Evolutionary conservation across 2,797 vertebrate genomes (phyloP), one percentile per base, ranked within the genome.

Genomic region (Onychomys torridus): DNA sequence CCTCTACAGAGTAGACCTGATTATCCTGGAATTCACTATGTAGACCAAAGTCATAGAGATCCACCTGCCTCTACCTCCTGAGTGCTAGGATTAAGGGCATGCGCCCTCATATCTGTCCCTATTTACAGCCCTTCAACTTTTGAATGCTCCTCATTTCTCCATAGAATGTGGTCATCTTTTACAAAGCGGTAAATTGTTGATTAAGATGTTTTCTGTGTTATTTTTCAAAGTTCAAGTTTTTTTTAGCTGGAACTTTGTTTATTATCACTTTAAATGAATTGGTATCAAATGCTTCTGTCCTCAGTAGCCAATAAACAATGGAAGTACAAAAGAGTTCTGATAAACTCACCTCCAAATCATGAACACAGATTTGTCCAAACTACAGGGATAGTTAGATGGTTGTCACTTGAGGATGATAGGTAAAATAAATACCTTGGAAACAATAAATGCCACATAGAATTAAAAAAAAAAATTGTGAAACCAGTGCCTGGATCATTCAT

Each of bases 81-180:
- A 85, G 32, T 34, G 21, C 46, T 37, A 13, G 21, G 32, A 37
- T 86, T n/a, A 52, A 86, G 37, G 46, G 13, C 25, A 2, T 69
- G 29, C 4, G 10, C 4, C 63, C 5, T n/a, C 32, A 69, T n/a
- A 9, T 27, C 83, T 69, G 43, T 21, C 32, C 43, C 32, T 69
- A n/a, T 97, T 79, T 94, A 55, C 59, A 21, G 4, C 91, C 96
- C 76, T 98, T 90, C 95, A 93, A 85, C 97, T 96, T 88, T 94
- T 96, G 94, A 84, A 1, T 81, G 82, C 23, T 95, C 76, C 61
- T 63, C 93, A 93, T 75, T 96, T 91, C 97, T 98, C 79, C 95
- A 92, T n/a, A 91, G 87, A 96, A 97, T 97, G 94, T 98, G 93
- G 93, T 90, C 91, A 96, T 98, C 91, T 97, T 97, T 97, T 97